Percentiles rank a stretch among this genome's conserved stretches.
Evolutionary conservation across 2,888 invertebrate species (phyloP).

Genomic region (Cerastoderma edule): DNA sequence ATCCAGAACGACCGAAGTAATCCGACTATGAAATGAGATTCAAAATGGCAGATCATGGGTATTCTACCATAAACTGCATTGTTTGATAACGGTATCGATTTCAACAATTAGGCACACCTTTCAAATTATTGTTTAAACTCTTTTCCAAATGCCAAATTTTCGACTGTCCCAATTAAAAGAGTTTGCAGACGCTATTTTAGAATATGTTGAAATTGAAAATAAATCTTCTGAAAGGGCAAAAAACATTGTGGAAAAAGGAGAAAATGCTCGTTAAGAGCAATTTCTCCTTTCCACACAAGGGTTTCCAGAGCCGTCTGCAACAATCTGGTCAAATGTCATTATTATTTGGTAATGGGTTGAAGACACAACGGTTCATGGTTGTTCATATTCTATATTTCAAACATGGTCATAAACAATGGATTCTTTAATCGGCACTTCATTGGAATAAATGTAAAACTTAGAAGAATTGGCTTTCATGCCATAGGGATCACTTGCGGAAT

Average conservation of each 20-base stretch:
- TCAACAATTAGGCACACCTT: too few species aligned
- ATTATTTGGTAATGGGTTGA: too few species aligned
- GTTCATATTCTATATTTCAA: not conserved
- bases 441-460: slow-evolving; percentile 9
- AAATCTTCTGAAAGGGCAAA: not conserved
- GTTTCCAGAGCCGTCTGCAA: not conserved
- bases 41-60: too few species aligned
- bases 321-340: too few species aligned
- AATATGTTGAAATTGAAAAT: slow-evolving; percentile 4
- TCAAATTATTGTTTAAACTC: too few species aligned
- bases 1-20: too few species aligned
- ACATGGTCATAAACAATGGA: slow-evolving; percentile 2
- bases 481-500: slow-evolving; percentile 9
- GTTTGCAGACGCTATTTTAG: too few species aligned
- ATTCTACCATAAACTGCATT: too few species aligned
- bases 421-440: not conserved
- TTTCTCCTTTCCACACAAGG: not conserved
- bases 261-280: slow-evolving; percentile 5
- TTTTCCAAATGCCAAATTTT: too few species aligned
- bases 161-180: too few species aligned
- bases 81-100: too few species aligned
- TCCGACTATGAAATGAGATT: too few species aligned
- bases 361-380: not conserved
- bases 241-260: not conserved
- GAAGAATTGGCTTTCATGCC: not conserved